A percentile compares a stretch with the other conserved stretches of the same genome.
These are phyloP conservation scores for Choristoneura fumiferana DNA, from an alignment of 1,140 invertebrate genomes.

Conservation along the genomic window DNA sequence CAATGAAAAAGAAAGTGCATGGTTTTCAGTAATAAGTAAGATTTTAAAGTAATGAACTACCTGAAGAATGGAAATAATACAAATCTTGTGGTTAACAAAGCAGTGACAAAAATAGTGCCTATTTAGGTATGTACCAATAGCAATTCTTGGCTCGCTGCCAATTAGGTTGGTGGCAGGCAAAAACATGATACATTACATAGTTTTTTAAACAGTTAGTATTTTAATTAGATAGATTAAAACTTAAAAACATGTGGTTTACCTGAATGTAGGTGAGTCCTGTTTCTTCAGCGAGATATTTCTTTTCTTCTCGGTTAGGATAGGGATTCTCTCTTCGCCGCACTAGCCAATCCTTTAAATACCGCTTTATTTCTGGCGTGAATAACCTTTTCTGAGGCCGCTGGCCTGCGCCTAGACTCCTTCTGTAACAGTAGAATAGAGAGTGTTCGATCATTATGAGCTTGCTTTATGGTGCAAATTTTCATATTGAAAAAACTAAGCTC, in stretches of 20 bases:
- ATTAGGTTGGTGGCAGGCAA: conserved; percentile 65
- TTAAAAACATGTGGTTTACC: conserved; percentile 54
- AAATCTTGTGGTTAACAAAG: conserved; percentile 51
- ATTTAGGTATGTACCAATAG: conserved; percentile 74
- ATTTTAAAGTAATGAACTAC: neutral
- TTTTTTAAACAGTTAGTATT: neutral
- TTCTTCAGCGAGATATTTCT: conserved; percentile 83
- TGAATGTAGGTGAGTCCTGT: conserved; percentile 86
- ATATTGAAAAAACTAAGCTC: neutral
- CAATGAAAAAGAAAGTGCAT: too few species aligned
- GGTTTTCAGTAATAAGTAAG: conserved; percentile 2
- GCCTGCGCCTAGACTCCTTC: conserved; percentile 78
- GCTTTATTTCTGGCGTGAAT: conserved; percentile 87
- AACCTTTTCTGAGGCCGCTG: conserved; percentile 82
- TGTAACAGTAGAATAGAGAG: conserved; percentile 44
- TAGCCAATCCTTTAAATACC: conserved; percentile 85
- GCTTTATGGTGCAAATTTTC: conserved; percentile 14
- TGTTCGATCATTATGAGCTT: conserved; percentile 1
- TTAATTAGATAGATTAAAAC: neutral
- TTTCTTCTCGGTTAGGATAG: conserved; percentile 86
- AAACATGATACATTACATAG: conserved; percentile 30
- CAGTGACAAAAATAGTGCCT: conserved; percentile 73
- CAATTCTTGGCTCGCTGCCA: conserved; percentile 66
- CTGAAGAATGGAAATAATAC: conserved; percentile 6
- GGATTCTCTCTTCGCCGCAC: conserved; percentile 85